Base-by-base conservation (phyloP, 1,140 invertebrate species). In the Patella vulgata region DNA sequence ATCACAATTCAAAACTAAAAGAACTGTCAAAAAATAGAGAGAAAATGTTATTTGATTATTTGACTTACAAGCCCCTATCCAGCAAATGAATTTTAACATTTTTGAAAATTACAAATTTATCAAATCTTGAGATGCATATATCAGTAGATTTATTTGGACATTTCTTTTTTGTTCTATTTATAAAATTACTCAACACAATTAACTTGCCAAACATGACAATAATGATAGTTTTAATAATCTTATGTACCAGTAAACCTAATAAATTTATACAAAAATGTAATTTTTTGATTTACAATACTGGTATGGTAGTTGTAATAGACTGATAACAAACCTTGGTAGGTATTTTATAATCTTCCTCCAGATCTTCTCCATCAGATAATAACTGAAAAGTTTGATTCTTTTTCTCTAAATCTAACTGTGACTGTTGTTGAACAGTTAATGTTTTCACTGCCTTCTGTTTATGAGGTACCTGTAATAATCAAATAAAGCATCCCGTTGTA, bases 351-450 rank as follows among this genome's bases (percentile, higher is more conserved):
- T 48, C 43, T 25, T 63, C 61, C 44, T 81, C 75, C 46, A 78
- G 77, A 48, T 85, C 84, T 39, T 84, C 83, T 55, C 78, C 79
- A 65, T 83, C 82, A 19, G 82, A 79, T 4, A 86, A 17, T 5
- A 86, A 68, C 53, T 76, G 64, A 59, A 85, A 86, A 47, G 70
- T 80, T 52, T 77, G 71, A 59, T 86, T 86, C 60, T 83, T 85
- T 52, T 82, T 69, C 28, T 84, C 73, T 30, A 82, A 65, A 56
- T 84, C 83, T 21, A 80, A 44, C 8, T 77, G 76, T 31, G 73
- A 70, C 66, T 73, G 70, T 55, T 84, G 80, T 19, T 66, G 60
- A 21, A 68, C 55, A 36, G 80, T 65, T 19, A 75, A 52, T 31
- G 75, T 46, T 48, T 82, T 84, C 56, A 79, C 76, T 52, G 58